These are phyloP conservation scores for Gryllus longicercus DNA, from an alignment of 2,888 invertebrate genomes.

Conservation along the genomic window DNA sequence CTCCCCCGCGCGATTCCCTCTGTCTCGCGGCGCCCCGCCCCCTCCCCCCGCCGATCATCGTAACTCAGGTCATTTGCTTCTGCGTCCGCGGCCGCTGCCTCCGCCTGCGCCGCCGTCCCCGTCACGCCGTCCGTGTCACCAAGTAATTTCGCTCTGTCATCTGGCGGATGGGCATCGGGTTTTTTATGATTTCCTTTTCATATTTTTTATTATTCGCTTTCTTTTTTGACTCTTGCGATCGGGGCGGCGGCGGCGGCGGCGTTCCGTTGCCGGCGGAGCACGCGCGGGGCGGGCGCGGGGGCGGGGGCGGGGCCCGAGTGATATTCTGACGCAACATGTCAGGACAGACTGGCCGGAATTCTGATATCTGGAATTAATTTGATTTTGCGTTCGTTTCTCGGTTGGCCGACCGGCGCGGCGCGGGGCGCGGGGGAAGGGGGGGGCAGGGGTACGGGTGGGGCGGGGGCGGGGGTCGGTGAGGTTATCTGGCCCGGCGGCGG, in stretches of 20 bases:
- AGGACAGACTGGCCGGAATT: slow-evolving; percentile 30
- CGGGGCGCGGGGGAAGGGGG: background rate
- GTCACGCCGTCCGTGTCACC: background rate
- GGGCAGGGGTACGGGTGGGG: background rate
- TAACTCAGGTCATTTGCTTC: slow-evolving; percentile 17
- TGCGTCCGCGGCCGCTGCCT: background rate
- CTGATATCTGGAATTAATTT: slow-evolving; percentile 37
- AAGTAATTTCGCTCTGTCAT: slow-evolving; percentile 7
- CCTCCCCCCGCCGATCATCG: background rate
- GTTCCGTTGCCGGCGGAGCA: background rate
- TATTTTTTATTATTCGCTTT: background rate
- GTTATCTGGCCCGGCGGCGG: slow-evolving; percentile 19
- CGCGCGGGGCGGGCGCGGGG: background rate
- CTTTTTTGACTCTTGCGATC: slow-evolving; percentile 22
- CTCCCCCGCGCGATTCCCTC: background rate
- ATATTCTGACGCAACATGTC: slow-evolving; percentile 35
- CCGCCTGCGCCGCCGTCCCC: background rate
- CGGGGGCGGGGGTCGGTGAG: background rate
- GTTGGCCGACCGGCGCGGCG: slow-evolving; percentile 12
- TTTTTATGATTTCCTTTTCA: slow-evolving; percentile 21
- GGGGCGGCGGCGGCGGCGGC: background rate
- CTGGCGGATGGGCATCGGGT: background rate
- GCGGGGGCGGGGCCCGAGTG: slow-evolving; percentile 19
- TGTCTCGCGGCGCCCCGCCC: no score
- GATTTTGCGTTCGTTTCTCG: slow-evolving; percentile 34